phyloP scores from a whole-genome alignment of 37 sponge, comb jelly and placozoan genomes.

The Lycopodina hypogea region DNA sequence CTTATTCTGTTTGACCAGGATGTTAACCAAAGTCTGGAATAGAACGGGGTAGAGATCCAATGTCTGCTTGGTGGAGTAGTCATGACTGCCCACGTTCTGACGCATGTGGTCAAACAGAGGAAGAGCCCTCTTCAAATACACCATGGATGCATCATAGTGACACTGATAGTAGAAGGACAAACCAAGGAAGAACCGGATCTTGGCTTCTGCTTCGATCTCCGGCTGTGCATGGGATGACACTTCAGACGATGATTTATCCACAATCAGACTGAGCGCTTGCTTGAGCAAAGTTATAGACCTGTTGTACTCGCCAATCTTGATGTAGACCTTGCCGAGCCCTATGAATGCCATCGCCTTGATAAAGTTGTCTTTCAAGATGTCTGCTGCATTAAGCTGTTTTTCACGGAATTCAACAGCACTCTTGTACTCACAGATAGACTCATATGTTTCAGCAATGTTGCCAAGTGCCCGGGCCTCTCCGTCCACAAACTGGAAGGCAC shows the following conservation, averaged over 20 bases:
- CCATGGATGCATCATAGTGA: slow-evolving; percentile 55
- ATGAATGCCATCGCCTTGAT: slow-evolving; percentile 65
- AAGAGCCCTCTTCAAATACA: slow-evolving; percentile 65
- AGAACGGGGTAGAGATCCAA: slow-evolving; percentile 66
- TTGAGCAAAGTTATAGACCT: slow-evolving; percentile 73
- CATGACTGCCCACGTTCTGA: slow-evolving; percentile 54
- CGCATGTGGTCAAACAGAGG: slow-evolving; percentile 77
- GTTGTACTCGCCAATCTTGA: slow-evolving; percentile 54
- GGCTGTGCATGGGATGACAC: slow-evolving; percentile 25
- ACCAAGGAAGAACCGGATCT: slow-evolving; percentile 86
- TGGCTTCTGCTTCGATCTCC: slow-evolving; percentile 76
- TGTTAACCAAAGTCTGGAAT: slow-evolving; percentile 78
- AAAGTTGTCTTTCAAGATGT: slow-evolving; percentile 49
- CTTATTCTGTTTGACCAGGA: slow-evolving; percentile 65
- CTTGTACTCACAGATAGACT: slow-evolving; percentile 77
- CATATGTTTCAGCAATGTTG: slow-evolving; percentile 81
- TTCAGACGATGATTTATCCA: slow-evolving; percentile 25
- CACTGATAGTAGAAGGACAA: slow-evolving; percentile 72
- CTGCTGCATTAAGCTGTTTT: slow-evolving; percentile 68
- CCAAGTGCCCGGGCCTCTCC: slow-evolving; percentile 78
- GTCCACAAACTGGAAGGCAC: slow-evolving; percentile 41
- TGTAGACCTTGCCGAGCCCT: slow-evolving; percentile 79
- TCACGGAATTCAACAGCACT: slow-evolving; percentile 64
- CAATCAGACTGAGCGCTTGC: slow-evolving; percentile 67
- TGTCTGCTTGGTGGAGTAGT: slow-evolving; percentile 57